Base-by-base conservation (phyloP, 2,888 invertebrate species). In the Vesta saturnalis region DNA sequence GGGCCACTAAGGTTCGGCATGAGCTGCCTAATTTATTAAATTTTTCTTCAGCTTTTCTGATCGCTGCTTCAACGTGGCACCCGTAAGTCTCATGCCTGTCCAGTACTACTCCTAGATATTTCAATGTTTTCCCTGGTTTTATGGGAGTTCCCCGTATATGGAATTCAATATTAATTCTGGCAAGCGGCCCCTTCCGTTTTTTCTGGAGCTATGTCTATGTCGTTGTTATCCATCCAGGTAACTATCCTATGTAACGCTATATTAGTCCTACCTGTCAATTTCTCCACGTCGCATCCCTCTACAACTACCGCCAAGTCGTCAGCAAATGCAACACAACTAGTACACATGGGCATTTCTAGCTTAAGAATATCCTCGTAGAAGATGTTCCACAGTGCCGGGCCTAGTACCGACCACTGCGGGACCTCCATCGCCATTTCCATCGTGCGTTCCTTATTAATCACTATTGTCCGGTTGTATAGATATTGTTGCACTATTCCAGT, bases 1-100 rank as follows among this genome's bases (percentile, higher is more conserved):
- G 70, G 72, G 1, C 71, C 69, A n/a, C 60, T 64, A 5, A 69
- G 58, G 12, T 73, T 72, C 8, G 71, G 68, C 67, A 70, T 66
- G 1, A 72, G 22, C 56, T 18, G 0, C 10, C 10, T 2, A 72
- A 35, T 1, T 59, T 56, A 1, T 22, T 39, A 12, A 21, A 12
- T 1, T 8, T 46, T 43, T 15, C 64, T 10, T 52, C 35, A 8
- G 69, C 60, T 18, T 43, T 67, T 12, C 58, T 63, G 39, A 10
- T 15, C 12, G 30, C 49, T n/a, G 8, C 23, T 23, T 12, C 30
- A 5, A 52, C 15, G 21, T 60, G 60, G 1, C 3, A 1, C 8
- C 16, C 54, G 19, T 19, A 19, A 2, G 10, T 5, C 14, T n/a
- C 1, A 12, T n/a, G 5, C 8, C 23, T 14, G 23, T 55, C 55